Evolutionary conservation across 1,140 invertebrate genomes (phyloP), one percentile per base, ranked within the genome.

Genomic region (Bemisia tabaci): DNA sequence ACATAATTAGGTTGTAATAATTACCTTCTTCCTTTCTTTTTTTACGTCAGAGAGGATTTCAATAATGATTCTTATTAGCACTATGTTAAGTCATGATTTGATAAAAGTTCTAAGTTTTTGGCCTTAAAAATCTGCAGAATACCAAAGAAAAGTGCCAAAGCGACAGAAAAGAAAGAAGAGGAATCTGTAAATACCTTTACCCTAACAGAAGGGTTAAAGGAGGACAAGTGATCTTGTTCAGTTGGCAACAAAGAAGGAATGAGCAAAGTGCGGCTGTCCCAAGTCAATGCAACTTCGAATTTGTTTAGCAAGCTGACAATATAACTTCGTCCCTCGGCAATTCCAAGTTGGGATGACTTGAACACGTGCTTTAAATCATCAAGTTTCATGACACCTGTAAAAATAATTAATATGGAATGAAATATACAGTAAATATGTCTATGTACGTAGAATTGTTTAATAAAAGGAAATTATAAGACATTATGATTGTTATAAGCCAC

Each of bases 231-330:
- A 33, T 86, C 83, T 67, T 90, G 85, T 76, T 94, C 92, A 0
- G 87, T 84, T 0, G 95, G 95, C 69, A 99, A 77, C 25, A 98
- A 78, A 0, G 92, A 94, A 0, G 96, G 95, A 71, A 99, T 93
- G 1, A 98, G 78, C 21, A 99, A 77, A 21, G 92, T 91, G 2
- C 94, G 77, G 24, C 87, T 89, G 75, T 98, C 95, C 92, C 94
- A 98, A n/a, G 94, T 94, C 17, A 99, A 78, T 0, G 96, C 97
- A 26, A 98, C 88, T 79, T 99, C 96, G 79, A 98, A 98, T 79
- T 98, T 98, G 77, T 94, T 95, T 39, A 99, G 78, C 12, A 97
- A 78, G 73, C 87, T 91, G 1, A 96, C 85, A 58, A 95, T 91
- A 71, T 96, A 95, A 70, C 77, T 77, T 70, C 81, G 78, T 68